Evolutionary conservation across 2,113 vertebrate genomes (phyloP).

Genomic region (Sander vitreus): DNA sequence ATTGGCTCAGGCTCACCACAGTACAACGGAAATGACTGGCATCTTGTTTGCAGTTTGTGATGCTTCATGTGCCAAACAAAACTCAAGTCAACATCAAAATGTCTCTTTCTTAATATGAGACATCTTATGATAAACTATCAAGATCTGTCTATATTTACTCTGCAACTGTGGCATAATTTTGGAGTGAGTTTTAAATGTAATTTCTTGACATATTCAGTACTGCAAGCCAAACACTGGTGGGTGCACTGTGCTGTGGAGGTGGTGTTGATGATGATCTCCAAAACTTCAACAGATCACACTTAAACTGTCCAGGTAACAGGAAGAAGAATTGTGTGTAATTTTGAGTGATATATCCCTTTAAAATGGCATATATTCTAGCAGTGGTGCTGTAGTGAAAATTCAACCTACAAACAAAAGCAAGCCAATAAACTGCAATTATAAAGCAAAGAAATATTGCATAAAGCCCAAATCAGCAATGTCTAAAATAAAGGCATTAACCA

Average conservation of each 20-base stretch:
- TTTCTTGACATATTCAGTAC: not conserved
- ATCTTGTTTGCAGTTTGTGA: not conserved
- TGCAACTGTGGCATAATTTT: not conserved
- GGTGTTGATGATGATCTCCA: not conserved
- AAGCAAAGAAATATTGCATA: conserved; percentile 39
- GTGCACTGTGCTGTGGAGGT: not conserved
- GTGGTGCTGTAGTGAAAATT: conserved; percentile 3
- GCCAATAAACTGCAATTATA: not conserved
- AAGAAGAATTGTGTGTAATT: not conserved
- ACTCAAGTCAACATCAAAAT: not conserved
- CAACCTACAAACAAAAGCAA: conserved; percentile 6
- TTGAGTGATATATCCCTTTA: not conserved
- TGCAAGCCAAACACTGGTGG: no score
- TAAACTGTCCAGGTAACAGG: not conserved
- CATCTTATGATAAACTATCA: not conserved
- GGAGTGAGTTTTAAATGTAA: not conserved
- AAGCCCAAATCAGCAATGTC: conserved; percentile 18
- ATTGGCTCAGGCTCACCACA: not conserved
- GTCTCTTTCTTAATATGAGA: conserved; percentile 3
- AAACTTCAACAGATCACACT: not conserved
- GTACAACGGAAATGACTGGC: not conserved
- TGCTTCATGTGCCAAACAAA: not conserved
- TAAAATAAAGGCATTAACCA: conserved; percentile 34
- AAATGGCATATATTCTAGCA: not conserved
- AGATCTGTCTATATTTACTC: not conserved